Conservation (phyloP, 2,888 invertebrate species). For the Andrena dorsata region DNA sequence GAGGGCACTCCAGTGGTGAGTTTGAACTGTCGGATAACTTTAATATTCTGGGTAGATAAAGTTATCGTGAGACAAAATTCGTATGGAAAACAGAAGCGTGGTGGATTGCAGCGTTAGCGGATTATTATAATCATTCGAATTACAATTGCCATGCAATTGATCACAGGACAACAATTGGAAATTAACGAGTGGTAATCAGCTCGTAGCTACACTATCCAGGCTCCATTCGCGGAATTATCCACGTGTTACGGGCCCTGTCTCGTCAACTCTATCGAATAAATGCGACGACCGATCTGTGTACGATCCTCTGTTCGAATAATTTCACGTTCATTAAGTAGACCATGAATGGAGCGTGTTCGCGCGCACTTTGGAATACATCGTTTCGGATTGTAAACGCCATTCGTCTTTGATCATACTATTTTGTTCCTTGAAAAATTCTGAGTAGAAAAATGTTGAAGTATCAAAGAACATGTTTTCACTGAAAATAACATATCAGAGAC, state of each 20-base stretch:
- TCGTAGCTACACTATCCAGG: slow-evolving; percentile 22
- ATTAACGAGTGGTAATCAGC: slow-evolving; percentile 65
- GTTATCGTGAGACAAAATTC: background rate
- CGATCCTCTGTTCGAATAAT: slow-evolving; percentile 64
- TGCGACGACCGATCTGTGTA: slow-evolving; percentile 43
- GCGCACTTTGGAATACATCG: slow-evolving; percentile 9
- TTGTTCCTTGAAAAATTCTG: background rate
- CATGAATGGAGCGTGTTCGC: slow-evolving; percentile 8
- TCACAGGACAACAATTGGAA: slow-evolving; percentile 61
- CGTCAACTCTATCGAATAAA: slow-evolving; percentile 67
- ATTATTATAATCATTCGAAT: slow-evolving; percentile 33
- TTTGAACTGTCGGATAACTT: too few species aligned
- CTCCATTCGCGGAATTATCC: slow-evolving; percentile 56
- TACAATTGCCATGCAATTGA: slow-evolving; percentile 22
- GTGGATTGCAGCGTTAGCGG: background rate
- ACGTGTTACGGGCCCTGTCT: slow-evolving; percentile 45
- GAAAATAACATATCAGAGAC: too few species aligned
- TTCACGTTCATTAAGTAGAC: slow-evolving; percentile 68
- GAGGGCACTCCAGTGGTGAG: too few species aligned
- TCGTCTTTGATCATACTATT: slow-evolving; percentile 9
- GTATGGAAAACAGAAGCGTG: background rate
- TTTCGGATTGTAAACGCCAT: slow-evolving; percentile 28
- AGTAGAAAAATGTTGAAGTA: background rate
- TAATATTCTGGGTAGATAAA: too few species aligned
- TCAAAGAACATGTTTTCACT: too few species aligned